phyloP scores from a whole-genome alignment of 2,888 invertebrate genomes.

The Meteorus cinctellus region DNA sequence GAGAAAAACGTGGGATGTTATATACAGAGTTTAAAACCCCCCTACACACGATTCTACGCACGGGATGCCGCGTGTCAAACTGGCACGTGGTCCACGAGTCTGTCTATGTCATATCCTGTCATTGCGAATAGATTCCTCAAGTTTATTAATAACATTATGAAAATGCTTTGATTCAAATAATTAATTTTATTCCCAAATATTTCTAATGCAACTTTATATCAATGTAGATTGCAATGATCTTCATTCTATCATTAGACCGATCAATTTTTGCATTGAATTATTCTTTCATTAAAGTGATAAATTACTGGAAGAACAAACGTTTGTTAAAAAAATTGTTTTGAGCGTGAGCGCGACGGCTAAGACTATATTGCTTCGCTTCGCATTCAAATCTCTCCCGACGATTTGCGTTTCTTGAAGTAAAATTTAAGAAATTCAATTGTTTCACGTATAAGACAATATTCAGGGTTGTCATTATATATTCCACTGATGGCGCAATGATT shows the following conservation, averaged over 20 bases:
- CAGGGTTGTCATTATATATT: slow-evolving; percentile 25
- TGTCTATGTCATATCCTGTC: slow-evolving; percentile 63
- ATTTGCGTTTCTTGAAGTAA: background rate
- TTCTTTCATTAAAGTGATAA: too few relatives aligned
- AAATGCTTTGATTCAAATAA: background rate
- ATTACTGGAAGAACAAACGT: too few relatives aligned
- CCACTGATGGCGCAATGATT: background rate
- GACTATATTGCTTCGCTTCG: slow-evolving; percentile 71
- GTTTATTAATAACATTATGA: background rate
- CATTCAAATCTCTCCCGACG: slow-evolving; percentile 71
- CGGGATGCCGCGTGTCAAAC: slow-evolving; percentile 71
- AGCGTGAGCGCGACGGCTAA: slow-evolving; percentile 58
- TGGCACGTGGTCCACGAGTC: slow-evolving; percentile 50
- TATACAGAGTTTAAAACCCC: slow-evolving; percentile 54
- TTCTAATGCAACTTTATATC: background rate
- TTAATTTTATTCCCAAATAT: background rate
- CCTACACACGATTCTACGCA: slow-evolving; percentile 64
- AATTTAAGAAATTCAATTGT: slow-evolving; percentile 7
- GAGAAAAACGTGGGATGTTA: slow-evolving; percentile 62
- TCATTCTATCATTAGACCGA: background rate
- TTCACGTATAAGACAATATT: background rate
- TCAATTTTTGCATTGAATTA: background rate
- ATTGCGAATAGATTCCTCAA: background rate
- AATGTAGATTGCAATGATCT: background rate
- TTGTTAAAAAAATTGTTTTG: background rate